phyloP scores from a whole-genome alignment of 2,113 vertebrate species.

The Xiphorhynchus elegans region DNA sequence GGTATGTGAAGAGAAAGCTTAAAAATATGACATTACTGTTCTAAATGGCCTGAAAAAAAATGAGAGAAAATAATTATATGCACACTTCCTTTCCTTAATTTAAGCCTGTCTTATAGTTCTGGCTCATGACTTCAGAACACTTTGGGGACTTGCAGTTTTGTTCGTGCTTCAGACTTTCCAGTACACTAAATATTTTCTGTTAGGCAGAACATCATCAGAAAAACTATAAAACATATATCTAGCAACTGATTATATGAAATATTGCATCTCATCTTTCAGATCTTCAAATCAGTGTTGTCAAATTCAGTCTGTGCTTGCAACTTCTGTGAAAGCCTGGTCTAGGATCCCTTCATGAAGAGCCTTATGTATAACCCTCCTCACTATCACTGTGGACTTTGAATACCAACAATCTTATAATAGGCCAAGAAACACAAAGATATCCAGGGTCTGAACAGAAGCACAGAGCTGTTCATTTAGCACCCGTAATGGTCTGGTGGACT shows the following conservation, averaged over 20 bases:
- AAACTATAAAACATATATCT: background rate
- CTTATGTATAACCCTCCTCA: background rate
- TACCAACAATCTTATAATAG: background rate
- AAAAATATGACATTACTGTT: background rate
- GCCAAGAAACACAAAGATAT: background rate
- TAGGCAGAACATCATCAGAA: background rate
- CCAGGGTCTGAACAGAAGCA: background rate
- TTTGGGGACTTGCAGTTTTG: background rate
- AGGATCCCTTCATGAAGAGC: background rate
- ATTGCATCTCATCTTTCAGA: background rate
- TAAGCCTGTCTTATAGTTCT: background rate
- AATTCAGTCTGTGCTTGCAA: background rate
- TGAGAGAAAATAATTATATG: background rate
- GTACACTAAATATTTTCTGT: background rate
- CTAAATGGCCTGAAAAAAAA: background rate
- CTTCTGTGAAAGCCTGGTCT: background rate
- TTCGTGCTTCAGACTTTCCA: background rate
- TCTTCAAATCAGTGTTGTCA: background rate
- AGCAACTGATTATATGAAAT: background rate
- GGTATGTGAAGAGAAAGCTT: background rate
- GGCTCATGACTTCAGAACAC: background rate
- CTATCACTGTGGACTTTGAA: background rate
- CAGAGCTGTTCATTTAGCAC: slow-evolving; percentile 26
- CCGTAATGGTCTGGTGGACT: background rate
- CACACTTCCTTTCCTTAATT: background rate